phyloP scores from a whole-genome alignment of 2,113 vertebrate species.

The Solenodon paradoxus region DNA sequence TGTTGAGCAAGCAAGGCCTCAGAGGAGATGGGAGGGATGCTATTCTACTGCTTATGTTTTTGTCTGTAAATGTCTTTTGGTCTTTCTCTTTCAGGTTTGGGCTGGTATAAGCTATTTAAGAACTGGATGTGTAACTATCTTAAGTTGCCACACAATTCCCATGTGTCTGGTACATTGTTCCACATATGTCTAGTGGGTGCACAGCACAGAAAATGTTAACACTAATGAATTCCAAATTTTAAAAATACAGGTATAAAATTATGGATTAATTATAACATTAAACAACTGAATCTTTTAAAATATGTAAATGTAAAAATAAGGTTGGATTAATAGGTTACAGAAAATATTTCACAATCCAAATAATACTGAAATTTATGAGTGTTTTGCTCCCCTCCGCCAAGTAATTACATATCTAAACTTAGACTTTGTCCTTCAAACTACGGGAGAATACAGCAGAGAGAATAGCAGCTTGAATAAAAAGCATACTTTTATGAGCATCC shows the following conservation, averaged over 20 bases:
- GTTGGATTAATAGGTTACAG: not conserved
- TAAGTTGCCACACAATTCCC: not conserved
- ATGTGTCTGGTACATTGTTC: not conserved
- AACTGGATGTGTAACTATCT: not conserved
- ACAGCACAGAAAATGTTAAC: not conserved
- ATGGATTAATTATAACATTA: not conserved
- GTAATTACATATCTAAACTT: not conserved
- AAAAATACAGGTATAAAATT: conserved; percentile 5
- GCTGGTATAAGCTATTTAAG: not conserved
- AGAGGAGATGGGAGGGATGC: not conserved
- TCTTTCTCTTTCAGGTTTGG: not conserved
- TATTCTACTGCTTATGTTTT: not conserved
- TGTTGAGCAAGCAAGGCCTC: not conserved
- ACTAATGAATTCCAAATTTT: not conserved
- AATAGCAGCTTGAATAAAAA: not conserved
- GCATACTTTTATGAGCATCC: not conserved
- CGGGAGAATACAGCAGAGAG: not conserved
- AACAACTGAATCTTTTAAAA: not conserved
- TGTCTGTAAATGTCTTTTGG: not conserved
- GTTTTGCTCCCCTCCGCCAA: not conserved
- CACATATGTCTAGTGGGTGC: not conserved
- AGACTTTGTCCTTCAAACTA: conserved; percentile 49
- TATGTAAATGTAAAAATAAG: conserved; percentile 33
- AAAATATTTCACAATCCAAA: conserved; percentile 44
- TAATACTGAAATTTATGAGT: conserved; percentile 32